Evolutionary conservation across 2,797 vertebrate species (phyloP).

Genomic region (Chelon auratus): DNA sequence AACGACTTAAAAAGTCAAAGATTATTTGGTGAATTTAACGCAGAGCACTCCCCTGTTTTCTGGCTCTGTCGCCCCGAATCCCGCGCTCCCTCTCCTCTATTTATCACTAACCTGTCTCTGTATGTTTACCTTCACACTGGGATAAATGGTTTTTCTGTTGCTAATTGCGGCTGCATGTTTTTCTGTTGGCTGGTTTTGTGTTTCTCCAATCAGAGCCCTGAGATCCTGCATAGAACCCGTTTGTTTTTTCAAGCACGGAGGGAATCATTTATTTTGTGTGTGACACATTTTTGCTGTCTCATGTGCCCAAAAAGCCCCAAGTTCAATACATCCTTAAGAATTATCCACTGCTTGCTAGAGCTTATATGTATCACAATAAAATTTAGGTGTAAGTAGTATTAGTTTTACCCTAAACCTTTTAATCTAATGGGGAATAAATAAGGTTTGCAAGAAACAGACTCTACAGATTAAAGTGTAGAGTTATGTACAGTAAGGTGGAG

Average conservation of each 20-base stretch:
- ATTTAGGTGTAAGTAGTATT: neutral
- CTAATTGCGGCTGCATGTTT: constrained; percentile 69
- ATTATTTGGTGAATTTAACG: constrained; percentile 6
- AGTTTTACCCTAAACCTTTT: neutral
- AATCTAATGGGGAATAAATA: neutral
- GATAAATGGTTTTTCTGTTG: constrained; percentile 67
- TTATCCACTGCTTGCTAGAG: neutral
- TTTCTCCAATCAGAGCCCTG: constrained; percentile 77
- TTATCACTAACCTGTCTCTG: constrained; percentile 59
- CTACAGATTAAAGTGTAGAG: neutral
- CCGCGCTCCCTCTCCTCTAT: constrained; percentile 12
- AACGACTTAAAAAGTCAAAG: neutral
- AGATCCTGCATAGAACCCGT: constrained; percentile 59
- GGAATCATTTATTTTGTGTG: constrained; percentile 76
- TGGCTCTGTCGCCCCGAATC: neutral
- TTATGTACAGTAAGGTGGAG: neutral
- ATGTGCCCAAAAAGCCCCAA: constrained; percentile 22
- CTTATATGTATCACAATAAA: too few relatives aligned
- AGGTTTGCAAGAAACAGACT: neutral
- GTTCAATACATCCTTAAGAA: constrained; percentile 7
- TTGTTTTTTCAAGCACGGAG: constrained; percentile 78
- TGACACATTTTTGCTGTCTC: constrained; percentile 29
- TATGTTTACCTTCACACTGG: constrained; percentile 61
- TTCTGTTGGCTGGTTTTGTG: constrained; percentile 62
- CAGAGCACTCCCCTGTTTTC: neutral